A percentile compares a stretch with the other conserved stretches of the same genome.
phyloP scores from a whole-genome alignment of 2,113 vertebrate genomes.

The Upupa epops region DNA sequence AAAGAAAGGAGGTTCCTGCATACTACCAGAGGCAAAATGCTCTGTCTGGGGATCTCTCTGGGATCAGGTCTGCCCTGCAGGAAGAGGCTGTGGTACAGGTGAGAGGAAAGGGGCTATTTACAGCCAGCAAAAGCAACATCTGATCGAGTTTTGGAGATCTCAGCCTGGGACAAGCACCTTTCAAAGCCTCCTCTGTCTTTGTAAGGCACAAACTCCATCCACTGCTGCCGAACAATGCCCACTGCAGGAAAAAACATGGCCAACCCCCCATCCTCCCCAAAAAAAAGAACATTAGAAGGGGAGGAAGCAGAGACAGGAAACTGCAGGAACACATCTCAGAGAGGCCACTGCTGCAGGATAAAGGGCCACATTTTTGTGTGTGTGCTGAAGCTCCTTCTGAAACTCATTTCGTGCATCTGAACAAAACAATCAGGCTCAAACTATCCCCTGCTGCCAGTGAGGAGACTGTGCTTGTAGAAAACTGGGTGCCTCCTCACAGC shows the following conservation, averaged over 20 bases:
- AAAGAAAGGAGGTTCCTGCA: neutral
- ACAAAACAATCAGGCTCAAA: neutral
- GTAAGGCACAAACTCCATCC: neutral
- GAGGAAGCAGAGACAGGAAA: conserved; percentile 53
- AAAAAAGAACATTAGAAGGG: neutral
- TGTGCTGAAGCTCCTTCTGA: neutral
- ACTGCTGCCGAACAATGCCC: neutral
- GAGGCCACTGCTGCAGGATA: neutral
- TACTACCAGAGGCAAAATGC: neutral
- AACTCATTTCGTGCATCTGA: neutral
- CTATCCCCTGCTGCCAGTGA: neutral
- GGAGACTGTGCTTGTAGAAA: neutral
- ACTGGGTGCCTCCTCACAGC: neutral
- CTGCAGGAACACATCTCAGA: neutral
- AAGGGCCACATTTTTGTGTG: neutral
- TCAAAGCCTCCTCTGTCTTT: neutral
- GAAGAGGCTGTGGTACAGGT: neutral
- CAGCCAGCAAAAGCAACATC: neutral
- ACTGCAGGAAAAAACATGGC: neutral
- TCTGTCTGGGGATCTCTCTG: neutral
- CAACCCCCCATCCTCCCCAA: neutral
- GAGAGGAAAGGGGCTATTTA: neutral
- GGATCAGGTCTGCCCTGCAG: neutral
- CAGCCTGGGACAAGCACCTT: neutral
- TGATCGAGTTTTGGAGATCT: neutral